A percentile compares a stretch with the other conserved stretches of the same genome.
phyloP scores from a whole-genome alignment of 2,888 invertebrate species.

The Sphaerophoria rueppellii region DNA sequence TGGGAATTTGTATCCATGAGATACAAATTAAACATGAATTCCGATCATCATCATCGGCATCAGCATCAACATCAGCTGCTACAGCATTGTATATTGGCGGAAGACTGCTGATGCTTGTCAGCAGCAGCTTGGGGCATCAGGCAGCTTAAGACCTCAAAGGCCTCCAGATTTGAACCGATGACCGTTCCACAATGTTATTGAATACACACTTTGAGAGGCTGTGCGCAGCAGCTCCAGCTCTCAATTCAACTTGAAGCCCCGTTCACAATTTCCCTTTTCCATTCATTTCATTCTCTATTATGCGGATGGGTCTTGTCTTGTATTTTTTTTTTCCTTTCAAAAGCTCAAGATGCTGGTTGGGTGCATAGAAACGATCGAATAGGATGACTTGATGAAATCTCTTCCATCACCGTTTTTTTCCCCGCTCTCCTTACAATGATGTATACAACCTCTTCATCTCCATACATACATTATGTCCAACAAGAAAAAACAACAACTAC shows the following conservation, averaged over 20 bases:
- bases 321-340: conserved; percentile 47
- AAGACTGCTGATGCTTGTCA: conserved; percentile 58
- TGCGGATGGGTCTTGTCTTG: not conserved
- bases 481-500: conserved; percentile 35
- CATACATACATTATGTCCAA: conserved; percentile 17
- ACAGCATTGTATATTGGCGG: conserved; percentile 39
- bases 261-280: conserved; percentile 10
- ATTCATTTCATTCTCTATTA: not conserved
- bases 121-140: conserved; percentile 52
- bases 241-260: conserved; percentile 12
- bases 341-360: conserved; percentile 59
- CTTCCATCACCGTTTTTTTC: conserved; percentile 30
- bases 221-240: conserved; percentile 22
- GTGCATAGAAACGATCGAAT: conserved; percentile 7
- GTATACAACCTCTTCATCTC: conserved; percentile 3
- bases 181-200: conserved; percentile 73
- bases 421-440: conserved; percentile 4
- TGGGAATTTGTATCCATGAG: conserved; percentile 73
- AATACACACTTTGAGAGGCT: conserved; percentile 71
- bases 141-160: conserved; percentile 64
- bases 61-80: not conserved
- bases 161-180: conserved; percentile 70
- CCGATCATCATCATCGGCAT: conserved; percentile 64
- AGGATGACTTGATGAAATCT: conserved; percentile 72
- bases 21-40: conserved; percentile 73